Base-by-base conservation (phyloP, 2,797 vertebrate species). In the Australoheros facetus region DNA sequence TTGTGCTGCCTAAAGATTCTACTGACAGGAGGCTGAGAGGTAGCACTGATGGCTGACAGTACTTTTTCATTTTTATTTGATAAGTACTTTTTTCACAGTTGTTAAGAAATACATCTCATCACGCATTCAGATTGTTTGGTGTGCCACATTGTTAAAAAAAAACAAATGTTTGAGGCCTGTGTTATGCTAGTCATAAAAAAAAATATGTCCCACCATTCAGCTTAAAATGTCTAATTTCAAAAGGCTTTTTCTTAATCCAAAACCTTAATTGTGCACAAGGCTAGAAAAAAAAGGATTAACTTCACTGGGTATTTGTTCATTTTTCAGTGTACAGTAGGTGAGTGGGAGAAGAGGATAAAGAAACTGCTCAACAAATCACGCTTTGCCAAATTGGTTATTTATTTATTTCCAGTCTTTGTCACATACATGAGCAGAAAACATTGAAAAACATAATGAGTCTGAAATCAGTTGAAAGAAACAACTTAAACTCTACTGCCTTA, bases 301-400 rank as follows among this genome's bases (percentile, higher is more conserved):
- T 51, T 51, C 62, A 69, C 62, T 69, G 62, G 26, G n/a, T n/a
- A 26, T 69, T 69, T 69, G 42, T n/a, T 69, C 3, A 66, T 51
- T 69, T 51, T 48, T 69, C 19, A 69, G 5, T 69, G 42, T 51
- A 51, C 28, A 69, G 26, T 69, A 51, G 26, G 17, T 69, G 42
- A 69, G 62, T 48, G 62, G 16, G 42, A 69, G 42, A 69, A 45
- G 42, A 69, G 26, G 42, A 69, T 69, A 51, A 69, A 51, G 62
- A 69, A 16, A 30, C 48, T 30, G 42, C 21, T 30, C 42, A 42
- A 51, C 62, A 51, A 69, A 69, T 17, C 48, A 69, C 4, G 1
- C 3, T n/a, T 45, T 69, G 42, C 10, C 23, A 69, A 51, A 28
- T 48, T 26, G 26, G 23, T n/a, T 4, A 30, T n/a, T 69, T 69